These are phyloP conservation scores for Antheraea mylitta DNA, from an alignment of 1,140 invertebrate genomes.

Conservation along the genomic window DNA sequence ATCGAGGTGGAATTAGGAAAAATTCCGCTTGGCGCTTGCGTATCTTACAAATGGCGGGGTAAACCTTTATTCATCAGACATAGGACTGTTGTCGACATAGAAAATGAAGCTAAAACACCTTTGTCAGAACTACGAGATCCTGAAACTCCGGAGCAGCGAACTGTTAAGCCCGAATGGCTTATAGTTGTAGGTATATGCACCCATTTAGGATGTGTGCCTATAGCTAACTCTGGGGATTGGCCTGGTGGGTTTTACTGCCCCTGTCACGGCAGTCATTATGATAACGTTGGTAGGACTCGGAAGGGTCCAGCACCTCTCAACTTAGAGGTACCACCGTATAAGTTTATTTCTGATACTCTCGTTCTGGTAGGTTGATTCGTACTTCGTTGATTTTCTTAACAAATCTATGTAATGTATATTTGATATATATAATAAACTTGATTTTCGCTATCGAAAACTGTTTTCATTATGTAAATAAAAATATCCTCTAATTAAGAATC, in stretches of 20 bases:
- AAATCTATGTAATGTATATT: neutral
- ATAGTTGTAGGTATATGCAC: constrained; percentile 93
- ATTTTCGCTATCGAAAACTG: no score
- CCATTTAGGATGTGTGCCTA: constrained; percentile 92
- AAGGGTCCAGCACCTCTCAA: constrained; percentile 94
- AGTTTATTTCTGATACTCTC: constrained; percentile 52
- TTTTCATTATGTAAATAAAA: no score
- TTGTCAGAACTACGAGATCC: constrained; percentile 87
- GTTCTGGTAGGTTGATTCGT: constrained; percentile 50
- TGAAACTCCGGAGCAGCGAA: constrained; percentile 84
- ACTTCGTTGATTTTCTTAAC: neutral
- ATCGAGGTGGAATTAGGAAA: constrained; percentile 58
- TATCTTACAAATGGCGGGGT: constrained; percentile 90
- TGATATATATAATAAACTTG: neutral
- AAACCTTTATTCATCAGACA: constrained; percentile 92
- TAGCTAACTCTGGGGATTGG: constrained; percentile 87
- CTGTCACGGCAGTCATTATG: constrained; percentile 96
- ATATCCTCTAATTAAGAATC: no score
- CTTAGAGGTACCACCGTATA: constrained; percentile 88
- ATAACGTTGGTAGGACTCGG: constrained; percentile 89
- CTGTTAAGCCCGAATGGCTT: constrained; percentile 85
- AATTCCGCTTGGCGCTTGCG: constrained; percentile 63
- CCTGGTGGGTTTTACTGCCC: constrained; percentile 92
- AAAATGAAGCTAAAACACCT: constrained; percentile 81
- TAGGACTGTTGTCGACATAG: constrained; percentile 86